A percentile compares a stretch with the other conserved stretches of the same genome.
phyloP scores from a whole-genome alignment of 2,797 vertebrate genomes.

The Helostoma temminkii region DNA sequence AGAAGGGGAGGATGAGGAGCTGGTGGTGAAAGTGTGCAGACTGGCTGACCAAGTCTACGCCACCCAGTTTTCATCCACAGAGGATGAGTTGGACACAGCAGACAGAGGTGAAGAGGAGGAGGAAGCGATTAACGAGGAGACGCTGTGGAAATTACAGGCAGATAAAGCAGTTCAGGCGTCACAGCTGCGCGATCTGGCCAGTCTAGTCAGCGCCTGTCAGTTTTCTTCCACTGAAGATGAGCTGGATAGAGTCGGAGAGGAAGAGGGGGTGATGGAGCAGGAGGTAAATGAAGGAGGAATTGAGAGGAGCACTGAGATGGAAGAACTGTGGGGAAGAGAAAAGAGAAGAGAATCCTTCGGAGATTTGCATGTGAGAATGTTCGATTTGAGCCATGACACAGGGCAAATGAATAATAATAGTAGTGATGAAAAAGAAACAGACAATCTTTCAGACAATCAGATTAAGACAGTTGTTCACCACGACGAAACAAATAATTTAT shows the following conservation, averaged over 20 bases:
- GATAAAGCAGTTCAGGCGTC: constrained; percentile 36
- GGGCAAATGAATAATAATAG: not conserved
- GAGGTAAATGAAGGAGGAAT: not conserved
- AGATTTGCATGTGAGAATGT: constrained; percentile 69
- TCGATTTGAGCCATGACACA: constrained; percentile 58
- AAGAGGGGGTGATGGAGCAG: constrained; percentile 12
- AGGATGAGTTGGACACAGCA: constrained; percentile 64
- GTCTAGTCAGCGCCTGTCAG: constrained; percentile 69
- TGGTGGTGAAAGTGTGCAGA: constrained; percentile 66
- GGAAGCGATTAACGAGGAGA: constrained; percentile 39
- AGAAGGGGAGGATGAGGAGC: constrained; percentile 36
- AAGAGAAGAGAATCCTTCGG: constrained; percentile 53
- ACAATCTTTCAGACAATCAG: not conserved
- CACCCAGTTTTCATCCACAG: constrained; percentile 72
- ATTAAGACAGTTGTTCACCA: not conserved
- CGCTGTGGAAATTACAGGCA: constrained; percentile 65
- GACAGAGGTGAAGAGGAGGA: constrained; percentile 39
- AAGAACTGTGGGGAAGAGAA: constrained; percentile 17
- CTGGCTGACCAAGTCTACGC: constrained; percentile 61
- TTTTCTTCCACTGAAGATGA: constrained; percentile 77
- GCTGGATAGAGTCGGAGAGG: constrained; percentile 56
- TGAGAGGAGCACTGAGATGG: not conserved
- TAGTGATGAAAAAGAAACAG: not conserved
- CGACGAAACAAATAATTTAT: not conserved
- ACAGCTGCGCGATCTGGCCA: constrained; percentile 58